Base-by-base conservation (phyloP, 2,113 vertebrate species). In the Gobiocypris rarus region DNA sequence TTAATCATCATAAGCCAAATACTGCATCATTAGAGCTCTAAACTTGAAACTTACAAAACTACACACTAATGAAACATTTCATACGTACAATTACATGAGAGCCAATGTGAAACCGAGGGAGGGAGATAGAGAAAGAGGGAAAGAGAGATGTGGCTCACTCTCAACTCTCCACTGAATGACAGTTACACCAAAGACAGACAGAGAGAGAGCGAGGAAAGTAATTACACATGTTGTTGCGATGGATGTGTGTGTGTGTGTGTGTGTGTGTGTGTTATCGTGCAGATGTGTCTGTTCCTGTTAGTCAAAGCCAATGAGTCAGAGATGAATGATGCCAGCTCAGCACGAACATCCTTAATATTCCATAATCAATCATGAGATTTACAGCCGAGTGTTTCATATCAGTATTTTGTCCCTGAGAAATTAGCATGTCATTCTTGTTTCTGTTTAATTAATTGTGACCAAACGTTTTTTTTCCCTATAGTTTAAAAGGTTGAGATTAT, bases 1-100 rank as follows among this genome's bases (percentile, higher is more conserved):
- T 91, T 87, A 90, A 90, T 91, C 90, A 92, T 92, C 87, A 89
- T 91, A 90, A 86, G 86, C 28, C 86, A 86, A 89, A 89, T 88
- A 86, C 86, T 83, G 84, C 89, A 89, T 93, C 92, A 93, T 91
- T 93, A 92, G 90, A 92, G 86, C 89, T 90, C 91, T 90, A 85
- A 90, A 94, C 91, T 89, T 87, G 88, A n/a, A 89, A 87, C 87
- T 88, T 90, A 89, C 89, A 91, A 89, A 91, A 89, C 90, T 86
- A 90, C 88, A 91, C 89, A 90, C 90, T 91, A 93, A 92, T 91
- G 91, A 90, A 92, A 91, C 89, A 90, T 91, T 92, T 91, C 91
- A 90, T 90, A 90, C 88, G 86, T 89, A 92, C 90, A 71, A 86
- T 87, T 87, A 88, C 90, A 92, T 91, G 86, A 92, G 92, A 92